phyloP scores from a whole-genome alignment of 1,140 invertebrate species.

The Subanguina moxae region DNA sequence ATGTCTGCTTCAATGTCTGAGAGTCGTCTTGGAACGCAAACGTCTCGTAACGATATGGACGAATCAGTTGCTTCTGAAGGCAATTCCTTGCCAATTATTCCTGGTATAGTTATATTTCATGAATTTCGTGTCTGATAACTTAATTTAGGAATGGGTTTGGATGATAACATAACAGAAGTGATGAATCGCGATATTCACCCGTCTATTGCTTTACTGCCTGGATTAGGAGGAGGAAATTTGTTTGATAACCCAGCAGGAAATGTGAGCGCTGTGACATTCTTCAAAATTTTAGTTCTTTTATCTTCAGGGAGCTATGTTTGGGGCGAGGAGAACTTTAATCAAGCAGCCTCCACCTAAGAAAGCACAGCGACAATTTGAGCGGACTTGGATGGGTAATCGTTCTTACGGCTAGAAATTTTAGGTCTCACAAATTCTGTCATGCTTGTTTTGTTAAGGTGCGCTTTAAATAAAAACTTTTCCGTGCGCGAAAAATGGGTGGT shows the following conservation, averaged over 20 bases:
- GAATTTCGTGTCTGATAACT: slow-evolving; percentile 16
- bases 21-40: not conserved
- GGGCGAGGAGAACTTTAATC: slow-evolving; percentile 33
- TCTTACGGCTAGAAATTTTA: too few relatives aligned
- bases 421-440: too few relatives aligned
- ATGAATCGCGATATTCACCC: slow-evolving; percentile 46
- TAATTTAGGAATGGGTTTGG: slow-evolving; percentile 89
- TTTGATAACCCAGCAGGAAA: not conserved
- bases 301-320: slow-evolving; percentile 9
- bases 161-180: slow-evolving; percentile 65
- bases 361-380: slow-evolving; percentile 53
- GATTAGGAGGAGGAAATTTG: slow-evolving; percentile 3
- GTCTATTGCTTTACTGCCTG: slow-evolving; percentile 18
- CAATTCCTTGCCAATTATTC: slow-evolving; percentile 80
- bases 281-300: not conserved
- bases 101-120: slow-evolving; percentile 15
- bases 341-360: slow-evolving; percentile 57
- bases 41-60: slow-evolving; percentile 2
- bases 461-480: too few relatives aligned
- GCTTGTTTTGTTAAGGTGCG: too few relatives aligned
- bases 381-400: slow-evolving; percentile 48
- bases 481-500: too few relatives aligned
- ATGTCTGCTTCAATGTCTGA: not conserved
- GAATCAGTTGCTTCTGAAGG: slow-evolving; percentile 16
- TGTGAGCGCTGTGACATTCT: slow-evolving; percentile 7